Percentiles rank a stretch among this genome's conserved stretches.
Conservation (phyloP, 1,140 invertebrate species). For the Subanguina moxae region DNA sequence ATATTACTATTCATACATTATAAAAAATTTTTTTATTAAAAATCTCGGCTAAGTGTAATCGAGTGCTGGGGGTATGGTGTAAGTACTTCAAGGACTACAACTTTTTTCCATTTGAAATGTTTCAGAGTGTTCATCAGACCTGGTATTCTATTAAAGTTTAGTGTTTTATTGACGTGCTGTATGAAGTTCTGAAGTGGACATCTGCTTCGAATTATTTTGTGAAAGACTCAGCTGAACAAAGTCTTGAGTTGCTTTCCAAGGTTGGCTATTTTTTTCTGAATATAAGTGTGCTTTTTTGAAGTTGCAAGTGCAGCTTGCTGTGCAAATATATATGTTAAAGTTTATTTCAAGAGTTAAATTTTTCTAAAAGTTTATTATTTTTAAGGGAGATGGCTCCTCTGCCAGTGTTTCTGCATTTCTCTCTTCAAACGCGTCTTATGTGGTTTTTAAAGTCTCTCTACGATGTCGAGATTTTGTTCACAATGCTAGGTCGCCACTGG, state of each 20-base stretch:
- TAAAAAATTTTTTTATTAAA: too few relatives aligned
- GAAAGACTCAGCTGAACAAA: slow-evolving; percentile 12
- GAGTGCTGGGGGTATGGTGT: too few relatives aligned
- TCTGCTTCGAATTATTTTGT: slow-evolving; percentile 27
- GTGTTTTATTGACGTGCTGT: slow-evolving; percentile 24
- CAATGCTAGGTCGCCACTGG: slow-evolving; percentile 10
- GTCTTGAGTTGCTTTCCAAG: not conserved
- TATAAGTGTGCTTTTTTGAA: not conserved
- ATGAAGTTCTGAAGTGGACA: slow-evolving; percentile 33
- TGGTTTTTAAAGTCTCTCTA: slow-evolving; percentile 36
- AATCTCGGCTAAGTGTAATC: too few relatives aligned
- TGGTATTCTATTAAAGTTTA: slow-evolving; percentile 5
- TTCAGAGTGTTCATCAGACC: too few relatives aligned
- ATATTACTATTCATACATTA: too few relatives aligned
- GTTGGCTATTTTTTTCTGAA: not conserved
- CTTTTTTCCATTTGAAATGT: too few relatives aligned
- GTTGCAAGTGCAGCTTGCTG: not conserved
- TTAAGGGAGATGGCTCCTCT: slow-evolving; percentile 12
- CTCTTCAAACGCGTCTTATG: slow-evolving; percentile 13
- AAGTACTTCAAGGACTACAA: too few relatives aligned
- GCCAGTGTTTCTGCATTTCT: slow-evolving; percentile 19
- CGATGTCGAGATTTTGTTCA: slow-evolving; percentile 18
- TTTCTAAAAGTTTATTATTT: not conserved
- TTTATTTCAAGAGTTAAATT: slow-evolving; percentile 14
- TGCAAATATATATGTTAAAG: not conserved